Base-by-base conservation (phyloP, 2,888 invertebrate species). In the Ochropleura plecta region DNA sequence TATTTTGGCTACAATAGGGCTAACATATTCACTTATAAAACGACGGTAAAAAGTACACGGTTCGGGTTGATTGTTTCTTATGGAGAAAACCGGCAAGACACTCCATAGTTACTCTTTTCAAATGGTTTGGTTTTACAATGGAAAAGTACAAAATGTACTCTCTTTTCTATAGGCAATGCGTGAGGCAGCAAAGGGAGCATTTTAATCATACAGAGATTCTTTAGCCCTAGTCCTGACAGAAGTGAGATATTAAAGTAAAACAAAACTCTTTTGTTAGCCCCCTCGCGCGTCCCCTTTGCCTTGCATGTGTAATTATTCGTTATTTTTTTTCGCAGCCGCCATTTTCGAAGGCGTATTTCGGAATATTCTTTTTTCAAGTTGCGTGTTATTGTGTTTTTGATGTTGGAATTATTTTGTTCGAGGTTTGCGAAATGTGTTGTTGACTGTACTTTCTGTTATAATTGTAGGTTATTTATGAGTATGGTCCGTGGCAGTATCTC, bases 241-340 rank as follows among this genome's bases (percentile, higher is more conserved):
- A 92, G 92, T 94, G 94, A 94, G 92, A 94, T 94, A 94, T 94
- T 94, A 94, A 94, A 94, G 93, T 93, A 92, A 93, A 93, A 93
- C 93, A 92, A 90, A 90, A 90, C 90, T 83, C 91, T 92, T 90
- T 93, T 94, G 93, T 93, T 92, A 89, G 70, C 77, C 82, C 86
- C 87, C 88, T 77, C 76, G 53, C 63, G 48, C 70, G 18, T 70
- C 83, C 83, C 83, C 86, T 85, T 88, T 86, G 73, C 82, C 81
- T 82, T 86, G 90, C 88, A 88, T 91, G 92, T 92, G 93, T 94
- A 94, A 94, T 94, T 94, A 94, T 92, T 93, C 89, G 90, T 89
- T 91, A 92, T 90, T 92, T 93, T 30, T 92, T 91, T 90, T 88
- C 82, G 76, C 82, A 86, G 83, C 85, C 83, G 80, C 87, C 86